Evolutionary conservation across 1,140 invertebrate genomes (phyloP), one percentile per base, ranked within the genome.

Genomic region (Samia ricini): DNA sequence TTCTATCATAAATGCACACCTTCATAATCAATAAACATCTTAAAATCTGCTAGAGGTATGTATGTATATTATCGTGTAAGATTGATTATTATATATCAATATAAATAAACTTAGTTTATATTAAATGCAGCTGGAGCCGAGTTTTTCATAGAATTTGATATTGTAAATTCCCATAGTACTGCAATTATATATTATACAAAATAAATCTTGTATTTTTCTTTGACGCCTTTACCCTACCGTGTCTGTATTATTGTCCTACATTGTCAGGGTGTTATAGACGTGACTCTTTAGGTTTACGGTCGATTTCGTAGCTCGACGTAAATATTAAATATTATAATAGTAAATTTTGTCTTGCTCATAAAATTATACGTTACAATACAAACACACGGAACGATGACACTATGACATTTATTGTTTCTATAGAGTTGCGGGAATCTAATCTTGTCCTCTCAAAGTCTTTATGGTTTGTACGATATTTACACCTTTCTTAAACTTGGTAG

Each of bases 341-440:
- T 33, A 49, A 56, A 55, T 59, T 65, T 61, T 61, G 64, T 57
- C 64, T 56, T 61, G 57, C 52, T 22, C 56, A 61, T 65, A 65
- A 61, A 65, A 42, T 24, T 61, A 56, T 60, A 51, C 61, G 59
- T 26, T 51, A 55, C 48, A 57, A 42, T 4, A 24, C 24, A 26
- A 18, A 57, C 18, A 57, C 6, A 19, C n/a, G 29, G 6, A 3
- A 20, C 24, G 10, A 19, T 36, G 7, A 57, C 18, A 57, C 23
- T 18, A 57, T 36, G 29, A 36, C 36, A 57, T 33, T 36, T 57
- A 57, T 10, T 33, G 4, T 22, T 24, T 55, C 52, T 23, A 24
- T 55, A 55, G 2, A 55, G 24, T 23, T 52, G 12, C 21, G 24
- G 12, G 15, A 21, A 55, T n/a, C 10, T 15, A 15, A 42, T 15